Conservation (phyloP, 2,797 vertebrate species). For the Smutsia gigantea region DNA sequence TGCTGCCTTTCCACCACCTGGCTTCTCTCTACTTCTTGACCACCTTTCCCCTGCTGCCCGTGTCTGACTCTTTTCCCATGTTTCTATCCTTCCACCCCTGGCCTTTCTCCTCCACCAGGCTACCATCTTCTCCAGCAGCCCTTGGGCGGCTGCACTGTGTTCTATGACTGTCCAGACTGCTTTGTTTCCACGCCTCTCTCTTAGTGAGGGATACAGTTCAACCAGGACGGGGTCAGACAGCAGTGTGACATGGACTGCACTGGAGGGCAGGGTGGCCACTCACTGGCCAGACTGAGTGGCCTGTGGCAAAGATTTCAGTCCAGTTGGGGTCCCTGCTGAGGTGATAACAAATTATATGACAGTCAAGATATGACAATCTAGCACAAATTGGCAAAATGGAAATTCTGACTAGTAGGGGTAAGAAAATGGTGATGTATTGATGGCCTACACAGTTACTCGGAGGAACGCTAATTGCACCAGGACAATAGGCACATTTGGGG, state of each 20-base stretch:
- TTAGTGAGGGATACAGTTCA: background rate
- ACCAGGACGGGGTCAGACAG: accelerated
- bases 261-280: background rate
- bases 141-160: background rate
- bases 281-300: background rate
- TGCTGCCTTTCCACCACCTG: background rate
- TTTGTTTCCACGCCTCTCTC: accelerated
- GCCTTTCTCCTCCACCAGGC: background rate
- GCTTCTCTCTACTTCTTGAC: background rate
- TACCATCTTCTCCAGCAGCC: background rate
- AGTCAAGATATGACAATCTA: background rate
- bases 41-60: accelerated
- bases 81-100: background rate
- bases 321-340: background rate
- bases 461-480: background rate
- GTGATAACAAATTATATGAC: background rate
- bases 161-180: background rate
- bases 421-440: background rate
- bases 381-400: background rate
- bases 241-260: background rate
- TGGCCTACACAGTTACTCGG: background rate
- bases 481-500: background rate
- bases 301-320: background rate
- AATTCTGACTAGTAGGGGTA: background rate
- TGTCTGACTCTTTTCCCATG: background rate